Evolutionary conservation across 2,797 vertebrate genomes (phyloP).

Genomic region (Okamejei kenojei): DNA sequence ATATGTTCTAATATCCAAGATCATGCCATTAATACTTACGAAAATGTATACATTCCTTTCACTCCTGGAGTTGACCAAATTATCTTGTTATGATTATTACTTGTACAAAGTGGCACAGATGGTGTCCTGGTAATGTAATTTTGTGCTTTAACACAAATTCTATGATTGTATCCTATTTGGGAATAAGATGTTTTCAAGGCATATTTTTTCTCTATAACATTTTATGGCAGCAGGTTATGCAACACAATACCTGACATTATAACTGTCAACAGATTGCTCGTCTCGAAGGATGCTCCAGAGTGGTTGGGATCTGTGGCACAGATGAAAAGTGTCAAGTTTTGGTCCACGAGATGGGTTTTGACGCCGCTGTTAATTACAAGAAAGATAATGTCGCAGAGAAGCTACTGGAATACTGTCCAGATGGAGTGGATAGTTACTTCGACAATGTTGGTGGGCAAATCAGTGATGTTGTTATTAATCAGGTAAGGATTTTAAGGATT

Average conservation of each 20-base stretch:
- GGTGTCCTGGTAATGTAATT: background rate
- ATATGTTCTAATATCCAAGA: too few species aligned
- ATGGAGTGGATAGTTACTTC: slow-evolving; percentile 85
- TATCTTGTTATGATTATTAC: background rate
- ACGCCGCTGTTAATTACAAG: slow-evolving; percentile 80
- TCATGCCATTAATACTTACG: too few species aligned
- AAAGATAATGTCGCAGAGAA: slow-evolving; percentile 58
- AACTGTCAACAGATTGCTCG: slow-evolving; percentile 64
- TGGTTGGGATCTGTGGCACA: slow-evolving; percentile 89
- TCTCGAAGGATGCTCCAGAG: slow-evolving; percentile 76
- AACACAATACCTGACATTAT: background rate
- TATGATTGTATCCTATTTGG: background rate
- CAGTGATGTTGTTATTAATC: slow-evolving; percentile 77
- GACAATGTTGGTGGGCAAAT: slow-evolving; percentile 88
- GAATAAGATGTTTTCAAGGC: background rate
- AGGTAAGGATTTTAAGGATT: slow-evolving; percentile 58
- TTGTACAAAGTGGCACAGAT: background rate
- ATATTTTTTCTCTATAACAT: background rate
- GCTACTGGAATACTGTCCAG: slow-evolving; percentile 70
- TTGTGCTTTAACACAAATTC: background rate
- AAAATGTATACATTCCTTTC: too few species aligned
- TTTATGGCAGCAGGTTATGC: background rate
- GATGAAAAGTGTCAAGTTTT: slow-evolving; percentile 75
- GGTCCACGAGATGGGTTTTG: slow-evolving; percentile 76
- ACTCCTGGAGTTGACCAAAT: too few species aligned